A percentile compares a stretch with the other conserved stretches of the same genome.
phyloP scores from a whole-genome alignment of 1,140 invertebrate genomes.

The Zaprionus nigranus region DNA sequence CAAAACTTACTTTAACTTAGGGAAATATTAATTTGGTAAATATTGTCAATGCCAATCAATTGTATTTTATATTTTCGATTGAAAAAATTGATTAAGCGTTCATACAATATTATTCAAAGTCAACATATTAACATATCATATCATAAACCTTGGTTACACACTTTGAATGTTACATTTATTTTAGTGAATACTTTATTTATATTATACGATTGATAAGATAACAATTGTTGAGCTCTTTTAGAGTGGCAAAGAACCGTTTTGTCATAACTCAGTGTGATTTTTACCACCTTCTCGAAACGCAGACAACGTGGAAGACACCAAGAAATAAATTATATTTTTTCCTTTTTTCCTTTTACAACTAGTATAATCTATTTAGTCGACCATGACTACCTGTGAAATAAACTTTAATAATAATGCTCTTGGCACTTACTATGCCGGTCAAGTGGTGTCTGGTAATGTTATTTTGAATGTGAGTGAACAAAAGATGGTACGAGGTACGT shows the following conservation, averaged over 20 bases:
- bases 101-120: neutral
- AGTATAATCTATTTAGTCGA: neutral
- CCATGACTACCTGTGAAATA: slow-evolving; percentile 57
- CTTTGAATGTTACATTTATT: slow-evolving; percentile 48
- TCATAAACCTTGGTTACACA: slow-evolving; percentile 45
- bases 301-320: slow-evolving; percentile 26
- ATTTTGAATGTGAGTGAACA: slow-evolving; percentile 83
- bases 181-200: slow-evolving; percentile 48
- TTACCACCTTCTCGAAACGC: slow-evolving; percentile 29
- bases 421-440: slow-evolving; percentile 85
- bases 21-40: no score
- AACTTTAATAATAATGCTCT: slow-evolving; percentile 84
- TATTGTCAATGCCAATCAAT: neutral
- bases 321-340: slow-evolving; percentile 1
- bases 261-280: slow-evolving; percentile 36
- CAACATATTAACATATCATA: neutral
- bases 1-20: no score
- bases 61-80: neutral
- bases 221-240: slow-evolving; percentile 25
- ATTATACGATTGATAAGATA: slow-evolving; percentile 63
- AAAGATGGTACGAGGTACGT: slow-evolving; percentile 84
- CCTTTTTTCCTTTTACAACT: neutral
- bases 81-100: neutral
- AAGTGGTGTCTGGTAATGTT: slow-evolving; percentile 85
- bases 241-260: slow-evolving; percentile 18